These are phyloP conservation scores for Coregonus clupeaformis DNA, from an alignment of 2,113 vertebrate species.

Conservation along the genomic window DNA sequence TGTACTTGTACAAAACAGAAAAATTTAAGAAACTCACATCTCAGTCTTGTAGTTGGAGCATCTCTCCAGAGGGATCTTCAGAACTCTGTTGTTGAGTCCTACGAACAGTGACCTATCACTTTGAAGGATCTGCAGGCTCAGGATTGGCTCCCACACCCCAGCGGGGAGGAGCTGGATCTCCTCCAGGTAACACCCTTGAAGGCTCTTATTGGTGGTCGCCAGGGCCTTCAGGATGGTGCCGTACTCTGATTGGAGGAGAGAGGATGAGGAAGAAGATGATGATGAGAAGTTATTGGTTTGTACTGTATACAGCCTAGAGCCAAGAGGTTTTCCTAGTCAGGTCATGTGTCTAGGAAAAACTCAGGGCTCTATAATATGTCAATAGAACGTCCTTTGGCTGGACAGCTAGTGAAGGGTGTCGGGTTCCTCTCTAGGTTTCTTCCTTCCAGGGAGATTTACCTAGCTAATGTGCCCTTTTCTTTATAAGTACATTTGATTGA, in stretches of 20 bases:
- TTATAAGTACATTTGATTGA: too few relatives aligned
- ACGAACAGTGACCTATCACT: conserved; percentile 92
- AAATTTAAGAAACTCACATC: conserved; percentile 73
- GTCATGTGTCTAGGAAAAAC: background rate
- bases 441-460: too few relatives aligned
- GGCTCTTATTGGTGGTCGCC: conserved; percentile 87
- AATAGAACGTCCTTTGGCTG: too few relatives aligned
- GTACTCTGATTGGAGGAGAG: conserved; percentile 78
- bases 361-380: background rate
- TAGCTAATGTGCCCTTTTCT: too few relatives aligned
- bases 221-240: conserved; percentile 95
- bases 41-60: conserved; percentile 87
- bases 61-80: conserved; percentile 93
- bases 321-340: background rate
- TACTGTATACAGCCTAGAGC: background rate
- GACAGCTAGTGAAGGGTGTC: too few relatives aligned
- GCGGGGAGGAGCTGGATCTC: conserved; percentile 91
- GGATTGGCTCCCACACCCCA: conserved; percentile 83
- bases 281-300: background rate
- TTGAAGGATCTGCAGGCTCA: conserved; percentile 92
- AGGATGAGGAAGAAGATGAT: background rate
- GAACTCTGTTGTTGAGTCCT: conserved; percentile 84
- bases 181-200: conserved; percentile 94
- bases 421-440: too few relatives aligned
- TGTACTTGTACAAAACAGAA: too few relatives aligned